Evolutionary conservation across 2,797 vertebrate genomes (phyloP), one percentile per base, ranked within the genome.

Genomic region (Zalophus californianus): DNA sequence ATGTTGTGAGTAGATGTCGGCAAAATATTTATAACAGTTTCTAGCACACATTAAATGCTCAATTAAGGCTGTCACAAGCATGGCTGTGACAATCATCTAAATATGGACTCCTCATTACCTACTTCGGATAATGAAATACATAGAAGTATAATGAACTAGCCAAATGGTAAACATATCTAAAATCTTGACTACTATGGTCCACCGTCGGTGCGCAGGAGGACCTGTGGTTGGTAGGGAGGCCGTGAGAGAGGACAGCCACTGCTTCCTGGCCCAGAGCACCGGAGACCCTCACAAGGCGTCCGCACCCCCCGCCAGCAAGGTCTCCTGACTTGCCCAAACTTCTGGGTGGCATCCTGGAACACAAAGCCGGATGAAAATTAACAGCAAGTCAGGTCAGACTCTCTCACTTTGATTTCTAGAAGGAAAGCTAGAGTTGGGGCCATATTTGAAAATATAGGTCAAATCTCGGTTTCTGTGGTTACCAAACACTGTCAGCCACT

Each of bases 371-470:
- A 56, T 64, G 58, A 23, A 56, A 50, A 87, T n/a, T 2, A 56
- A 50, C 23, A 68, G 38, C 86, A 48, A 93, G 84, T 84, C 94
- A 38, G 72, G 89, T 89, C 95, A 64, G 80, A 58, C 14, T 20
- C 52, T 56, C 48, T 91, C 62, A 16, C 86, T 96, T 60, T 64
- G 92, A 86, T 96, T 92, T 96, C 96, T 88, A 77, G 87, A 62
- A 96, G 88, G 85, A 92, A 85, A 89, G 80, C 66, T 48, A 20
- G 78, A 70, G 97, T 94, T 18, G 66, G 95, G 91, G 78, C 93
- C 97, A 75, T 73, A 56, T 88, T 95, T 41, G 70, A 96, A 95
- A 97, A 98, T 98, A 97, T 97, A 96, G 98, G 98, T 97, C 98
- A 98, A 3, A 88, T 96, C 95, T 97, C 79, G 78, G 95, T 97